These are phyloP conservation scores for Irena cyanogastra DNA, from an alignment of 2,113 vertebrate genomes.

Conservation along the genomic window DNA sequence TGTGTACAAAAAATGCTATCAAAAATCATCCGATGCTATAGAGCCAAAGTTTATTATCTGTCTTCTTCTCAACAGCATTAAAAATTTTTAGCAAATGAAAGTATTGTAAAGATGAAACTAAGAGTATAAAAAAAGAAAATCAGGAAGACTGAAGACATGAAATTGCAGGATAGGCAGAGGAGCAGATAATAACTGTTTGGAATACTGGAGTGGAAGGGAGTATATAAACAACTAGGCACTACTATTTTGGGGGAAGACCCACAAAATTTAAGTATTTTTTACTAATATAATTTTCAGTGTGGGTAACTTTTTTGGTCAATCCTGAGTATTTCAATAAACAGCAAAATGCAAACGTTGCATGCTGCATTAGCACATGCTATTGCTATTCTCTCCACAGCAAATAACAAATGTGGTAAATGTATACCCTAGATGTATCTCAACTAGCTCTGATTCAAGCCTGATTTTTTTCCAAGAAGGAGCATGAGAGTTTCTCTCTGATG, in stretches of 20 bases:
- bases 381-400: neutral
- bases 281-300: neutral
- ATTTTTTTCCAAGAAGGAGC: neutral
- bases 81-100: neutral
- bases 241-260: neutral
- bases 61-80: neutral
- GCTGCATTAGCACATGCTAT: neutral
- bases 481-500: neutral
- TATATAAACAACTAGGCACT: neutral
- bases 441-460: neutral
- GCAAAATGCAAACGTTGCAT: neutral
- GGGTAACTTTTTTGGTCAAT: neutral
- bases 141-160: neutral
- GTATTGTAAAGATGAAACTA: neutral
- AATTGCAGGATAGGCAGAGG: neutral
- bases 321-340: neutral
- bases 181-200: neutral
- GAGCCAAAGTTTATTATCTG: neutral
- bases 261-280: neutral
- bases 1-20: neutral
- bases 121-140: neutral
- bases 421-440: neutral
- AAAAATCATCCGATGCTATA: neutral
- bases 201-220: neutral
- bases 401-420: neutral